Evolutionary conservation across 1,140 invertebrate species (phyloP).

Genomic region (Aphelenchoides avenae): DNA sequence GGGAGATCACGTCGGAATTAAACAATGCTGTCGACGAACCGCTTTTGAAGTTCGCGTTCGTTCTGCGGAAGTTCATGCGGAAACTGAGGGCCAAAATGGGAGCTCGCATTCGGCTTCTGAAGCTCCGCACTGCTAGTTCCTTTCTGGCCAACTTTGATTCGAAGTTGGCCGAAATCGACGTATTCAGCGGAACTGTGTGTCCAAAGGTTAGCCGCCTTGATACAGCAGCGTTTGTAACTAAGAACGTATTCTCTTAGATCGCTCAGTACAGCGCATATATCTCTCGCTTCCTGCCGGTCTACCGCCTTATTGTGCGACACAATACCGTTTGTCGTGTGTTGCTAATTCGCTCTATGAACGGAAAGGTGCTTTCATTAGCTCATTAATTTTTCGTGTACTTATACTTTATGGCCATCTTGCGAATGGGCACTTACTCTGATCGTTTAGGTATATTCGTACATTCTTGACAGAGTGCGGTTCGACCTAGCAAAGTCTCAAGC

Average conservation of each 20-base stretch:
- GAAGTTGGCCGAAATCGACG: conserved; percentile 27
- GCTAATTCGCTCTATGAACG: conserved; percentile 22
- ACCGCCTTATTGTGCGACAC: conserved; percentile 11
- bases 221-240: neutral
- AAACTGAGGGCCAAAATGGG: conserved; percentile 7
- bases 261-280: conserved; percentile 24
- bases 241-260: neutral
- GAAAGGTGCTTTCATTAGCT: conserved; percentile 3
- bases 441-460: conserved; percentile 28
- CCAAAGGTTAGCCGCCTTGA: conserved; percentile 1
- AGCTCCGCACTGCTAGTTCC: neutral
- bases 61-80: conserved; percentile 8
- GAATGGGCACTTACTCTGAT: neutral
- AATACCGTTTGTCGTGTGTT: conserved; percentile 22
- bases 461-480: conserved; percentile 16
- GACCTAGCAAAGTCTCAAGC: conserved; percentile 15
- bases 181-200: conserved; percentile 21
- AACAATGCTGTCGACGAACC: conserved; percentile 1
- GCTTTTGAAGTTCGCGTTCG: conserved; percentile 11
- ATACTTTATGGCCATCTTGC: neutral
- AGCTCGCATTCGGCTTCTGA: neutral
- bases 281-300: conserved; percentile 27
- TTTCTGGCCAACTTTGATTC: conserved; percentile 27
- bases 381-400: neutral
- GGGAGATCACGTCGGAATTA: too few species aligned